A percentile compares a stretch with the other conserved stretches of the same genome.
Conservation (phyloP, 2,888 invertebrate species). For the Sussaba pulchella region DNA sequence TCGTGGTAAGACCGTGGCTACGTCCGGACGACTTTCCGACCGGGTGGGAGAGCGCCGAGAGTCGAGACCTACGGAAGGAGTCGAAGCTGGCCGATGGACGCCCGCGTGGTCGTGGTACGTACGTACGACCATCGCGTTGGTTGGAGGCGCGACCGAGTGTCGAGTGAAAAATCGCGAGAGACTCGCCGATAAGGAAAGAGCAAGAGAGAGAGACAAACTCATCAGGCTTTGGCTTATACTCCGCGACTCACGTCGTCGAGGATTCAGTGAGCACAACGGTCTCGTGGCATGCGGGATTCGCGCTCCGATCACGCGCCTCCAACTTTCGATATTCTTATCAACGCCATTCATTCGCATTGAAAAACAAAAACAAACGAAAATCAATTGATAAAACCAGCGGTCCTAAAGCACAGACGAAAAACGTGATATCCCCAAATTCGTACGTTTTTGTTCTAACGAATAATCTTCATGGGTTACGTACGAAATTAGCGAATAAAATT, state of each 20-base stretch:
- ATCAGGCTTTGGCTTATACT: constrained; percentile 32
- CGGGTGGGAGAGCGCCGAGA: too few relatives aligned
- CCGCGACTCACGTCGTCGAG: constrained; percentile 51
- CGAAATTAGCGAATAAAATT: too few relatives aligned
- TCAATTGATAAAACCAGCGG: too few relatives aligned
- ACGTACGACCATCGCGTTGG: constrained; percentile 9
- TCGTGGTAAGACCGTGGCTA: too few relatives aligned
- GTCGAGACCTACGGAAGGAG: neutral
- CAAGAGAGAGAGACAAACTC: too few relatives aligned
- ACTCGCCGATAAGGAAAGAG: neutral
- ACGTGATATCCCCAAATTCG: too few relatives aligned
- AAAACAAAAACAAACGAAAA: neutral
- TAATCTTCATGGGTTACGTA: too few relatives aligned
- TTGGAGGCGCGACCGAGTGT: constrained; percentile 18
- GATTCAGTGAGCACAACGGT: constrained; percentile 44
- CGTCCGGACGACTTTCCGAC: too few relatives aligned
- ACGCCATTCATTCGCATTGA: too few relatives aligned
- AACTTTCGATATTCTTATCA: neutral
- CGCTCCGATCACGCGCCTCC: constrained; percentile 41
- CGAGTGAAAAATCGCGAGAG: constrained; percentile 10
- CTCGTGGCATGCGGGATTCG: constrained; percentile 48
- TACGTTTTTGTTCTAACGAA: too few relatives aligned
- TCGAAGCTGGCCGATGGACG: constrained; percentile 21
- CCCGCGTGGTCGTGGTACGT: neutral
- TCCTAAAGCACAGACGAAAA: too few relatives aligned